A percentile compares a stretch with the other conserved stretches of the same genome.
Evolutionary conservation across 2,888 invertebrate species (phyloP).

Genomic region (Globia sparganii): DNA sequence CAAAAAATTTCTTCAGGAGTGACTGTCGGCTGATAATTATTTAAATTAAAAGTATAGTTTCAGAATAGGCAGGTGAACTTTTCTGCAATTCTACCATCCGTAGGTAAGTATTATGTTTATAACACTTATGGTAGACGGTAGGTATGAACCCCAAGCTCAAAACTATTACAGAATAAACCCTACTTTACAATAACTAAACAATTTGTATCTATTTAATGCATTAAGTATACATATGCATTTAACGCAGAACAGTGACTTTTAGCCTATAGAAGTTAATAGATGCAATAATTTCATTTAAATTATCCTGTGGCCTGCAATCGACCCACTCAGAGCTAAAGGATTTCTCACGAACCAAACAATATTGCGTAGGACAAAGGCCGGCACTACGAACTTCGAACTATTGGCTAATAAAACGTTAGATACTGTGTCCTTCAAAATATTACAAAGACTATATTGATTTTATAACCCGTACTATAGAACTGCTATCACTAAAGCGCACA

Average conservation of each 20-base stretch:
- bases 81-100: background rate
- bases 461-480: background rate
- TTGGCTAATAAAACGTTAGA: conserved; percentile 46
- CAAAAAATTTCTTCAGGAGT: background rate
- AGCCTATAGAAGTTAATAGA: conserved; percentile 64
- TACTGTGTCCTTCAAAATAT: conserved; percentile 46
- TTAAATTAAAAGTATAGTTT: background rate
- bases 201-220: too few species aligned
- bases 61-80: background rate
- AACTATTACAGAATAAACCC: conserved; percentile 18
- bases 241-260: conserved; percentile 56
- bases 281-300: conserved; percentile 66
- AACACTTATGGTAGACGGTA: background rate
- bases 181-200: conserved; percentile 41
- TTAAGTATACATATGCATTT: conserved; percentile 47
- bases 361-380: conserved; percentile 63
- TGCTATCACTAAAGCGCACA: background rate
- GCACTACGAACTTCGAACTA: conserved; percentile 61
- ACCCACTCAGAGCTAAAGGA: conserved; percentile 58
- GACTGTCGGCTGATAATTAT: background rate
- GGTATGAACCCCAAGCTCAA: conserved; percentile 21
- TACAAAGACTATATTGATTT: conserved; percentile 14
- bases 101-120: background rate
- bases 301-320: conserved; percentile 56
- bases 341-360: conserved; percentile 63